Base-by-base conservation (phyloP, 2,113 vertebrate genomes). In the Hydrochoerus hydrochaeris region DNA sequence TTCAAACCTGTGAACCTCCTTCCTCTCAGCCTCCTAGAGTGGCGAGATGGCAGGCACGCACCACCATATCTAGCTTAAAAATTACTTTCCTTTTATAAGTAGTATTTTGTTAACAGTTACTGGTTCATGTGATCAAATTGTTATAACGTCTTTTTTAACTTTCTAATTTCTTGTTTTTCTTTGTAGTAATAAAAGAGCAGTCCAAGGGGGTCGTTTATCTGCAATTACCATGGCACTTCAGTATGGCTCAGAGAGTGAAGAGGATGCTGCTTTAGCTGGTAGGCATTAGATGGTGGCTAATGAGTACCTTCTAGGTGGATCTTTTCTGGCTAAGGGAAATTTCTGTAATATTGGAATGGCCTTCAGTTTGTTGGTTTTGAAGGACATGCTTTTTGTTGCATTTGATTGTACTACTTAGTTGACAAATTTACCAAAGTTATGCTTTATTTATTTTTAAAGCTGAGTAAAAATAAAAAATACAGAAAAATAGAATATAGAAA, bases 201-300 rank as follows among this genome's bases (percentile, higher is more conserved):
- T 99, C 32, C 99, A 99, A 97, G 99, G 99, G 62, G 99, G 99
- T 97, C 99, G 99, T 87, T 99, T 99, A 96, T 99, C 99, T 89
- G 99, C 99, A 80, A 99, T 99, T 98, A 99, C 99, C n/a, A 99
- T 99, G 99, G 99, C 99, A 57, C 98, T 99, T 94, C 99, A 99
- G 81, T 99, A 99, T 75, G 99, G 99, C 95, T 99, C 99, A 41
- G 99, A 99, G 98, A 99, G 99, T 28, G 99, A 99, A 88, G 99
- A 99, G 95, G 99, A 99, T 95, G 99, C 99, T 90, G 99, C 99
- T 94, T 99, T 99, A 93, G 99, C 99, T 92, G 99, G 99, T 99
- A 99, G 81, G 97, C 97, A 73, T 92, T 96, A 88, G 87, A 57
- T 92, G 57, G 3, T 84, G 9, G 17, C 41, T 52, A 75, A 71